phyloP scores from a whole-genome alignment of 2,797 vertebrate species.

The Alexandromys oeconomus region DNA sequence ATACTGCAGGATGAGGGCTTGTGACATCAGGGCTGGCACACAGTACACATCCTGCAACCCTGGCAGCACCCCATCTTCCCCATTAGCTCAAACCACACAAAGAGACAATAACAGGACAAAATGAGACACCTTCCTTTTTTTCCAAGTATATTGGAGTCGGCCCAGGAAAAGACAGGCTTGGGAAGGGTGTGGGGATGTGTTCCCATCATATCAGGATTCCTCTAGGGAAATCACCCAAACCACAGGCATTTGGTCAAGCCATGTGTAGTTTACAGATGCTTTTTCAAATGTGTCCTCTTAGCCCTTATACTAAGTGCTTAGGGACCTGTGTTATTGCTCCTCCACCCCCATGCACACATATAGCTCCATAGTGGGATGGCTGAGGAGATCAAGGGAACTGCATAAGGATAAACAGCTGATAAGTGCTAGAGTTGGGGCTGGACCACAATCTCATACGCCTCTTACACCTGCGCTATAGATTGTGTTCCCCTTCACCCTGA shows the following conservation, averaged over 20 bases:
- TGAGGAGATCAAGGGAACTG: neutral
- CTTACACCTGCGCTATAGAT: neutral
- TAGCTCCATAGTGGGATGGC: neutral
- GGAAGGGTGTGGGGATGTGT: conserved; percentile 19
- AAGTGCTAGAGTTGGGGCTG: neutral
- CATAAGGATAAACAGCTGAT: neutral
- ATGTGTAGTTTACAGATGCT: neutral
- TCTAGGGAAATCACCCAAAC: conserved; percentile 47
- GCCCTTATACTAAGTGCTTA: neutral
- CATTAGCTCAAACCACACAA: conserved; percentile 59
- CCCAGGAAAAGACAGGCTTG: conserved; percentile 48
- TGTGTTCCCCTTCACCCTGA: neutral
- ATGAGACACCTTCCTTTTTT: conserved; percentile 59
- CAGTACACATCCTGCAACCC: neutral
- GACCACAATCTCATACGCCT: neutral
- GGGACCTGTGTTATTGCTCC: neutral
- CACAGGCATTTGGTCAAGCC: neutral
- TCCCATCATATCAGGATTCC: neutral
- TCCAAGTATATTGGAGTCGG: conserved; percentile 24
- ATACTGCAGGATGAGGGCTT: neutral
- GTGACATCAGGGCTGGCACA: neutral
- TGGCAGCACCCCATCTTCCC: conserved; percentile 64
- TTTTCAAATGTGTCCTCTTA: conserved; percentile 35
- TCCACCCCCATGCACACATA: neutral
- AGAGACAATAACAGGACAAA: neutral